phyloP scores from a whole-genome alignment of 2,113 vertebrate species.

The Saiga tatarica region DNA sequence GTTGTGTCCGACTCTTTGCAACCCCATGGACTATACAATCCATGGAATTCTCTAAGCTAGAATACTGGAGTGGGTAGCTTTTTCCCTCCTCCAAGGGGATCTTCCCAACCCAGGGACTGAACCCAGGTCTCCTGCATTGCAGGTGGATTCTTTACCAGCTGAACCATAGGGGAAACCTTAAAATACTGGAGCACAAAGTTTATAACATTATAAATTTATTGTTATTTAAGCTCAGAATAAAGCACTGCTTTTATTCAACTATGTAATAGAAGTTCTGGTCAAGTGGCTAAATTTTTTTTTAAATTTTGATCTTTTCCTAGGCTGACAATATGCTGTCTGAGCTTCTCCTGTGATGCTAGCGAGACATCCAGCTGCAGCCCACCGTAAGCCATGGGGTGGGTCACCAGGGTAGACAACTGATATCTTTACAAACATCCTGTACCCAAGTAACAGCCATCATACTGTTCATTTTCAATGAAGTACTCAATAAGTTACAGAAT shows the following conservation, averaged over 20 bases:
- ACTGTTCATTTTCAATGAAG: not conserved
- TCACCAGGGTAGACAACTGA: not conserved
- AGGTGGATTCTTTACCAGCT: not conserved
- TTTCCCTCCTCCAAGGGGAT: not conserved
- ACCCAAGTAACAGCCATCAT: not conserved
- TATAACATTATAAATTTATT: not conserved
- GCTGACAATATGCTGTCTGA: not conserved
- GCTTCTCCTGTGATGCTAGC: not conserved
- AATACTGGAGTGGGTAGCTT: not conserved
- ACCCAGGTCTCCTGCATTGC: rapidly evolving
- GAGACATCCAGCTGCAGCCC: not conserved
- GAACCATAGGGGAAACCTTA: not conserved
- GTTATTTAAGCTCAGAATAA: not conserved
- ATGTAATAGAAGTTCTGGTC: not conserved
- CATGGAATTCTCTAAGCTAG: not conserved
- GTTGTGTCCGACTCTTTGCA: not conserved
- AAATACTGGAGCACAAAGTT: not conserved
- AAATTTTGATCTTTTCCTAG: not conserved
- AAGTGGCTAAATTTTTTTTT: not conserved
- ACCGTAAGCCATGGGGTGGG: not conserved
- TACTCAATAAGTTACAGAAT: too few relatives aligned
- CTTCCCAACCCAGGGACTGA: not conserved
- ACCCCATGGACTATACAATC: not conserved
- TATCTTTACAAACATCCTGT: not conserved
- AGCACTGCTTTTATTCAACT: not conserved